A percentile compares a stretch with the other conserved stretches of the same genome.
Evolutionary conservation across 2,797 vertebrate species (phyloP).

Genomic region (Sebastes jordani): DNA sequence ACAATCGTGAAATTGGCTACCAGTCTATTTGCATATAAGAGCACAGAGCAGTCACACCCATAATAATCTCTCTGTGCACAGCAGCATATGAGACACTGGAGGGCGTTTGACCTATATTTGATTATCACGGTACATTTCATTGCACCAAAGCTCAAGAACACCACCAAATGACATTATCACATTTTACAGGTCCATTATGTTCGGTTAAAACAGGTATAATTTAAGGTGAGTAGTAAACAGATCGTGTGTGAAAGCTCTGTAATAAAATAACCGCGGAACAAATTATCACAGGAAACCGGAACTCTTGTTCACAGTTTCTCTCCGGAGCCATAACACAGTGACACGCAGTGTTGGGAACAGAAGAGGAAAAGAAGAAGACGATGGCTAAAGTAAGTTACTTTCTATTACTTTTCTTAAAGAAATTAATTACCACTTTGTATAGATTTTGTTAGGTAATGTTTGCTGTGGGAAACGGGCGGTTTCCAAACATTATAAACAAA

Average conservation of each 20-base stretch:
- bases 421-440: rapidly evolving
- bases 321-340: constrained; percentile 77
- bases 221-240: not conserved
- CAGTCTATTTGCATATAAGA: not conserved
- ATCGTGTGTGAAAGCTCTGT: not conserved
- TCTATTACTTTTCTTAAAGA: rapidly evolving
- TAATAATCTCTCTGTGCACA: not conserved
- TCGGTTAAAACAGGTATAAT: not conserved
- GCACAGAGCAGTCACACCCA: not conserved
- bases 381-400: constrained; percentile 78
- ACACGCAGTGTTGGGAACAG: not conserved
- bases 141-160: not conserved
- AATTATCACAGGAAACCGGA: not conserved
- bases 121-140: not conserved
- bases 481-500: not conserved
- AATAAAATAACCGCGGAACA: not conserved
- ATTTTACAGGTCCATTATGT: rapidly evolving
- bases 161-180: not conserved
- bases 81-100: constrained; percentile 8
- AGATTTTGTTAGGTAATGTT: rapidly evolving
- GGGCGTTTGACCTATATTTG: constrained; percentile 55
- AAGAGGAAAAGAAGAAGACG: constrained; percentile 38
- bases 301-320: constrained; percentile 35
- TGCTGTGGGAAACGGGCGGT: rapidly evolving
- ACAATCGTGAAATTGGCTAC: not conserved